Percentiles rank a stretch among this genome's conserved stretches.
Evolutionary conservation across 1,140 invertebrate genomes (phyloP).

Genomic region (Drosophila virilis): DNA sequence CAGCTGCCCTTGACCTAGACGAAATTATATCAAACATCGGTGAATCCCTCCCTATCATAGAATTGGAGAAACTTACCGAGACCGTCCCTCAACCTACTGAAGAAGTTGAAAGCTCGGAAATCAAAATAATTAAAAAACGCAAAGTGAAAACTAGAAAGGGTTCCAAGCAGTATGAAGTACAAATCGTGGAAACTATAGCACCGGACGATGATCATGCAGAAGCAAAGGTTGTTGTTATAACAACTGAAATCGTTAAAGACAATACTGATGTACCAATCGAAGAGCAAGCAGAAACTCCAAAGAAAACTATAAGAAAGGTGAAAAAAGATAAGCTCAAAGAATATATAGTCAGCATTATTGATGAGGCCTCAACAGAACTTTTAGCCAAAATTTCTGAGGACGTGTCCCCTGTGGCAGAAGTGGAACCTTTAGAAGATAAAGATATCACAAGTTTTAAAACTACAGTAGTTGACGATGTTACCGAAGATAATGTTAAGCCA

Average conservation of each 20-base stretch:
- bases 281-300: conserved; percentile 59
- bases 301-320: conserved; percentile 71
- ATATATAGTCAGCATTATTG: conserved; percentile 65
- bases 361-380: conserved; percentile 65
- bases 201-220: conserved; percentile 41
- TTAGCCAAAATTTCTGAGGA: conserved; percentile 57
- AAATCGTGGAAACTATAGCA: conserved; percentile 82
- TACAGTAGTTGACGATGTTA: conserved; percentile 53
- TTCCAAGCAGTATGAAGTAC: conserved; percentile 84
- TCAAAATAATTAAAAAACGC: conserved; percentile 72
- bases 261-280: conserved; percentile 15
- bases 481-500: conserved; percentile 6
- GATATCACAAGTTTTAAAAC: conserved; percentile 53
- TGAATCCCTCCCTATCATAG: conserved; percentile 45
- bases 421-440: conserved; percentile 20
- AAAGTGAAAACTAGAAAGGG: conserved; percentile 84
- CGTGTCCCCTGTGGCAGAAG: neutral
- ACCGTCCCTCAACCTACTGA: conserved; percentile 7
- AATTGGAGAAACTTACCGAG: conserved; percentile 44
- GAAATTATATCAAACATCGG: conserved; percentile 48
- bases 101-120: conserved; percentile 12
- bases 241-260: conserved; percentile 68
- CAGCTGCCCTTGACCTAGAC: conserved; percentile 31
- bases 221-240: conserved; percentile 76
- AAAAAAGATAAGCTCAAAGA: conserved; percentile 70